phyloP scores from a whole-genome alignment of 2,888 invertebrate species.

The Lithophane ornitopus region DNA sequence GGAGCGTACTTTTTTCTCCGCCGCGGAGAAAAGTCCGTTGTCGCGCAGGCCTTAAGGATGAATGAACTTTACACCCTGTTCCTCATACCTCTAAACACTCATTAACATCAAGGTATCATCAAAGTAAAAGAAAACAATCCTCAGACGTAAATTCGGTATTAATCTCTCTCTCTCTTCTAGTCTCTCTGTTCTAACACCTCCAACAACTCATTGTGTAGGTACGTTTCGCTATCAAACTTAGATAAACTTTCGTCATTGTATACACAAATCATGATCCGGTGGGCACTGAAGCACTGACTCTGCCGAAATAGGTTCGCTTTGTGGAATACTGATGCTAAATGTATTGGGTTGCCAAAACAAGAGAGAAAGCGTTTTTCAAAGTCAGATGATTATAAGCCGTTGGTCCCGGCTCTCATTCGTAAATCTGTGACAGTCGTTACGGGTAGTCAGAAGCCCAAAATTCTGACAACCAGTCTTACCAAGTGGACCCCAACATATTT shows the following conservation, averaged over 20 bases:
- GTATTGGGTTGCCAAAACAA: slow-evolving; percentile 26
- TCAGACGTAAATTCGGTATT: not conserved
- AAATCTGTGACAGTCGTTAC: too few relatives aligned
- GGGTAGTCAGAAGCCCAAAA: too few relatives aligned
- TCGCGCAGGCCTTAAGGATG: too few relatives aligned
- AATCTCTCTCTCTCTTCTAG: not conserved
- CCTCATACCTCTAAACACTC: too few relatives aligned
- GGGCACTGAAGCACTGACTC: slow-evolving; percentile 65
- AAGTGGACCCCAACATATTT: too few relatives aligned
- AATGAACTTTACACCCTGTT: too few relatives aligned
- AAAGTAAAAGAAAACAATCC: not conserved
- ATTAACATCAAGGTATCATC: not conserved
- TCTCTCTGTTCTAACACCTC: not conserved
- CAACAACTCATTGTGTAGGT: slow-evolving; percentile 5
- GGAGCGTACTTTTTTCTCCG: too few relatives aligned
- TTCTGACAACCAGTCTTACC: too few relatives aligned
- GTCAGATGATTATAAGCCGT: too few relatives aligned
- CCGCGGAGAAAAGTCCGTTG: too few relatives aligned
- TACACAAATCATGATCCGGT: slow-evolving; percentile 72
- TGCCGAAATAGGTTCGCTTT: slow-evolving; percentile 71
- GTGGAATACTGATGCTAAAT: slow-evolving; percentile 74
- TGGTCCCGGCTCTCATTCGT: too few relatives aligned
- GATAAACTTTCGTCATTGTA: slow-evolving; percentile 54
- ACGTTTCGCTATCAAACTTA: slow-evolving; percentile 38
- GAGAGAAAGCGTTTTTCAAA: slow-evolving; percentile 37